Conservation (phyloP, 1,140 invertebrate species). For the Agrilus planipennis region DNA sequence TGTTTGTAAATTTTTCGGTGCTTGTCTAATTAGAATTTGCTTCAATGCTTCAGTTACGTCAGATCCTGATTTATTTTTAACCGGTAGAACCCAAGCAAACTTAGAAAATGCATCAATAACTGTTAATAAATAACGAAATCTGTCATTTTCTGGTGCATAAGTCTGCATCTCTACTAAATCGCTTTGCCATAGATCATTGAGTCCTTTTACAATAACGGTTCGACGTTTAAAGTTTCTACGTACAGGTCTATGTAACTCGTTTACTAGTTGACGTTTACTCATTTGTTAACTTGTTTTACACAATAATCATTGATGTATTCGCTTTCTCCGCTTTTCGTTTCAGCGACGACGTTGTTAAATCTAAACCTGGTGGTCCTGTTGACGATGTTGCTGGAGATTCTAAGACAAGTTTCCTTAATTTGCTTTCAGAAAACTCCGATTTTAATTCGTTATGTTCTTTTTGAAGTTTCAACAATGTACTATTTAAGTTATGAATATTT, state of each 20-base stretch:
- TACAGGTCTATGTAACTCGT: slow-evolving; percentile 31
- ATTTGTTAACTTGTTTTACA: too few relatives aligned
- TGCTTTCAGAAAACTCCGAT: too few relatives aligned
- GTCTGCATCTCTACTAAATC: slow-evolving; percentile 18
- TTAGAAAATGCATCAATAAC: slow-evolving; percentile 30
- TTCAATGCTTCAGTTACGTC: background rate
- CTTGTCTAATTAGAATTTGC: slow-evolving; percentile 4
- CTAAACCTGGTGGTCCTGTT: too few relatives aligned
- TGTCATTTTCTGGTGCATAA: slow-evolving; percentile 19
- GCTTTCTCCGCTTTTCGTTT: too few relatives aligned
- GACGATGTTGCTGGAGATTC: too few relatives aligned
- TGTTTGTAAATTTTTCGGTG: slow-evolving; percentile 21
- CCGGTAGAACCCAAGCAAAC: slow-evolving; percentile 19
- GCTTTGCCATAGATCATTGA: slow-evolving; percentile 20
- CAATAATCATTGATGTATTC: too few relatives aligned
- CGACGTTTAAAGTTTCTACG: slow-evolving; percentile 30
- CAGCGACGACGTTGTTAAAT: too few relatives aligned
- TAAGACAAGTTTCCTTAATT: too few relatives aligned
- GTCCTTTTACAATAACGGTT: slow-evolving; percentile 24
- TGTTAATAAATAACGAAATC: slow-evolving; percentile 22
- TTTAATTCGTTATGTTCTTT: too few relatives aligned
- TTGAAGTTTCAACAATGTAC: too few relatives aligned
- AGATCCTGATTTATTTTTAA: slow-evolving; percentile 22
- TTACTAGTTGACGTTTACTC: too few relatives aligned
- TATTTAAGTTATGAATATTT: too few relatives aligned